Base-by-base conservation (phyloP, 2,888 invertebrate genomes). In the Drosophila longiperda region DNA sequence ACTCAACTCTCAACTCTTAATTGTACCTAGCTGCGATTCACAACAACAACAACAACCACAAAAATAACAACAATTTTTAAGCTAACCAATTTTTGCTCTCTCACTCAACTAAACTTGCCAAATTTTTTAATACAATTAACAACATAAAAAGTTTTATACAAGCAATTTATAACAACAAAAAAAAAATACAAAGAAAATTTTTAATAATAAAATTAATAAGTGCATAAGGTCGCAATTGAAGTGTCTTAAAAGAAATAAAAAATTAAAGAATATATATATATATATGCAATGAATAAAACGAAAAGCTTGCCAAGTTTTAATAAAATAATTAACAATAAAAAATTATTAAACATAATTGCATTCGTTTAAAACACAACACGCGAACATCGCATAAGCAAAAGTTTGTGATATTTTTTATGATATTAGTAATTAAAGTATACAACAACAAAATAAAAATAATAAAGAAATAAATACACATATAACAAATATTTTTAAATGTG, bases 371-470 rank as follows among this genome's bases (percentile, higher is more conserved):
- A 79, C 45, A 60, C 74, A 75, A 66, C 65, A 68, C 77, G 78
- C 54, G 60, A 72, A 67, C 66, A 72, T 61, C 68, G 58, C 65
- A 81, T 68, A 76, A 71, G 64, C 61, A 82, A 75, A 80, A 79
- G 73, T 78, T 90, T 84, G 89, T 90, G 90, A 91, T 91, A 90
- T 90, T 85, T 87, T 89, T 89, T 89, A 80, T 79, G 79, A 90
- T 89, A 90, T 81, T 87, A 89, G 87, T 73, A 86, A 86, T 87
- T 78, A 84, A 82, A 90, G 60, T 75, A 69, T 67, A 76, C 60
- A 75, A 73, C 36, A 59, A 66, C 15, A 40, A 55, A 67, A 67
- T 57, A 52, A 49, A 33, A 33, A 48, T 40, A 64, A 58, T 60
- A 58, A 64, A 70, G 32, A 62, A 62, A 32, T 60, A 60, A 54